phyloP scores from a whole-genome alignment of 2,888 invertebrate species.

The Leptinotarsa juncta region DNA sequence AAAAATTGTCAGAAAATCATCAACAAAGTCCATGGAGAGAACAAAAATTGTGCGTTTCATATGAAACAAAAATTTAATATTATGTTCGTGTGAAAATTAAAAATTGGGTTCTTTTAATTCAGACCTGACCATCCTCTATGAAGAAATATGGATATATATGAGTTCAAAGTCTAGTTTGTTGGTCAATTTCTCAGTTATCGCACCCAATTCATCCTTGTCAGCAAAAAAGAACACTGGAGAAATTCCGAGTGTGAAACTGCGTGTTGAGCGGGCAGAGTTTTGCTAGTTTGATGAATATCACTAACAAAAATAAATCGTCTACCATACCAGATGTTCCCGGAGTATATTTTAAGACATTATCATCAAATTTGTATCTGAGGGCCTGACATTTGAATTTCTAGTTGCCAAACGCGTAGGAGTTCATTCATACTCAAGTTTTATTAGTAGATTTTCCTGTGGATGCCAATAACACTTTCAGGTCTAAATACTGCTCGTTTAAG shows the following conservation, averaged over 20 bases:
- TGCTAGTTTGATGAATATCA: slow-evolving; percentile 12
- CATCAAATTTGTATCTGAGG: slow-evolving; percentile 16
- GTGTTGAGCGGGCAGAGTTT: not conserved
- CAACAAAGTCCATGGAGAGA: too few species aligned
- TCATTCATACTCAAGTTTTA: slow-evolving; percentile 45
- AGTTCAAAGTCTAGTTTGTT: not conserved
- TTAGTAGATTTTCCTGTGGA: slow-evolving; percentile 47
- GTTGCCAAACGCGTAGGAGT: slow-evolving; percentile 39
- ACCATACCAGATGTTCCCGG: slow-evolving; percentile 5
- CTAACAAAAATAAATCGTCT: slow-evolving; percentile 17
- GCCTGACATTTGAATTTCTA: slow-evolving; percentile 26
- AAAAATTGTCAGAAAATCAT: too few species aligned
- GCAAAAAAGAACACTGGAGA: not conserved
- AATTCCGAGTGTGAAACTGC: slow-evolving; percentile 3
- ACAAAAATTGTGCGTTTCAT: too few species aligned
- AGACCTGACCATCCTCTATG: too few species aligned
- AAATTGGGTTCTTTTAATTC: too few species aligned
- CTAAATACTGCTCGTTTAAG: not conserved
- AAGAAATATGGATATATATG: too few species aligned
- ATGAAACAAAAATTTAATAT: too few species aligned
- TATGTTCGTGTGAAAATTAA: too few species aligned
- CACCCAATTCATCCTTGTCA: not conserved
- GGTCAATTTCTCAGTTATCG: not conserved
- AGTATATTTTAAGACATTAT: slow-evolving; percentile 19
- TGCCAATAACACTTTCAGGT: slow-evolving; percentile 46